These are phyloP conservation scores for Spilarctia lutea DNA, from an alignment of 2,888 invertebrate species.

Conservation along the genomic window DNA sequence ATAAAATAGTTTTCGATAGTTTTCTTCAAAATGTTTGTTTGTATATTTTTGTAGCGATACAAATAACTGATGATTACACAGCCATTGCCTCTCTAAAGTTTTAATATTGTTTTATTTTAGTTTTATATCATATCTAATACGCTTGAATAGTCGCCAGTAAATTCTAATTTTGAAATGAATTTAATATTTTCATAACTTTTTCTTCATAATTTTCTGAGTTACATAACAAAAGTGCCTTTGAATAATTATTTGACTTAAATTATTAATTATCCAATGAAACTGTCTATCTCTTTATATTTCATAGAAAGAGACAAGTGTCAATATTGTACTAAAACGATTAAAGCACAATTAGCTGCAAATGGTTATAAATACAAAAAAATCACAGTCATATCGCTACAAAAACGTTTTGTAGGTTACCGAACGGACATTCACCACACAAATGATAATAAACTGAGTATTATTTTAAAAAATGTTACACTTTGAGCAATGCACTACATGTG, in stretches of 20 bases:
- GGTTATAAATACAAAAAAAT: background rate
- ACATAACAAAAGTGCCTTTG: background rate
- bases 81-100: background rate
- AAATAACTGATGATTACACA: background rate
- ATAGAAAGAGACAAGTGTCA: background rate
- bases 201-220: too few species aligned
- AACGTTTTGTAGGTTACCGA: background rate
- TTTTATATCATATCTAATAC: background rate
- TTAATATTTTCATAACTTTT: background rate
- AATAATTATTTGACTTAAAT: background rate
- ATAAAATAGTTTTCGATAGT: slow-evolving; percentile 14
- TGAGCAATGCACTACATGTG: slow-evolving; percentile 65
- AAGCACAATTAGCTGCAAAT: background rate
- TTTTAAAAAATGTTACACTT: slow-evolving; percentile 56
- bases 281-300: background rate
- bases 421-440: slow-evolving; percentile 31
- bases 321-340: background rate
- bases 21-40: slow-evolving; percentile 1
- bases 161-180: background rate
- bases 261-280: background rate
- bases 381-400: slow-evolving; percentile 24
- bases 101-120: background rate
- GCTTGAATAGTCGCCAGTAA: background rate
- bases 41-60: slow-evolving; percentile 18
- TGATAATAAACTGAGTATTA: slow-evolving; percentile 60